Evolutionary conservation across 1,140 invertebrate genomes (phyloP).

Genomic region (Ctenoplectra terminalis): DNA sequence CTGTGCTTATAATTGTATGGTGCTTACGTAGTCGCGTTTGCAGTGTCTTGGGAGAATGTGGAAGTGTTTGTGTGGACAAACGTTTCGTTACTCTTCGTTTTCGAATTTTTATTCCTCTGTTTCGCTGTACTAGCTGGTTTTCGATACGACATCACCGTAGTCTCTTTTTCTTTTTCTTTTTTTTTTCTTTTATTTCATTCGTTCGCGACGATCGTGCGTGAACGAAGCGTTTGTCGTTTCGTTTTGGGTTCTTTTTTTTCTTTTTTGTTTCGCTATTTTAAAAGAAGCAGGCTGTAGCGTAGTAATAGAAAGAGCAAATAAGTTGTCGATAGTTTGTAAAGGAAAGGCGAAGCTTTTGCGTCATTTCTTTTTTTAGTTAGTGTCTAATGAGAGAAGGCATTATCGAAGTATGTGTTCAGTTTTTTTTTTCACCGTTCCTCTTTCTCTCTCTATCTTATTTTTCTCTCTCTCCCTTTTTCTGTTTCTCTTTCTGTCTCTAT

Average conservation of each 20-base stretch:
- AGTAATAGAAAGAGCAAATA: constrained; percentile 37
- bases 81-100: constrained; percentile 50
- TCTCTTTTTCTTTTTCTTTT: neutral
- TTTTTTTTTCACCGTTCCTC: constrained; percentile 38
- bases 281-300: constrained; percentile 33
- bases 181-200: neutral
- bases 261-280: constrained; percentile 24
- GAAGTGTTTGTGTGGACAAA: constrained; percentile 65
- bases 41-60: constrained; percentile 65
- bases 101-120: constrained; percentile 34
- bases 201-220: neutral
- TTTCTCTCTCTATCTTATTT: constrained; percentile 26
- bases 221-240: constrained; percentile 34
- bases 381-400: constrained; percentile 17
- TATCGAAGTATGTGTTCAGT: constrained; percentile 20
- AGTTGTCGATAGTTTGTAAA: constrained; percentile 15
- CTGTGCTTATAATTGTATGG: constrained; percentile 73
- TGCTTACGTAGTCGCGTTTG: constrained; percentile 67
- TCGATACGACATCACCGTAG: neutral
- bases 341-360: constrained; percentile 30
- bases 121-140: constrained; percentile 24
- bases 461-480: neutral
- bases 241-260: constrained; percentile 9
- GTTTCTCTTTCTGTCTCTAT: constrained; percentile 31
- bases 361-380: constrained; percentile 26